Evolutionary conservation across 2,113 vertebrate species (phyloP), one percentile per base, ranked within the genome.

Genomic region (Girardinichthys multiradiatus): DNA sequence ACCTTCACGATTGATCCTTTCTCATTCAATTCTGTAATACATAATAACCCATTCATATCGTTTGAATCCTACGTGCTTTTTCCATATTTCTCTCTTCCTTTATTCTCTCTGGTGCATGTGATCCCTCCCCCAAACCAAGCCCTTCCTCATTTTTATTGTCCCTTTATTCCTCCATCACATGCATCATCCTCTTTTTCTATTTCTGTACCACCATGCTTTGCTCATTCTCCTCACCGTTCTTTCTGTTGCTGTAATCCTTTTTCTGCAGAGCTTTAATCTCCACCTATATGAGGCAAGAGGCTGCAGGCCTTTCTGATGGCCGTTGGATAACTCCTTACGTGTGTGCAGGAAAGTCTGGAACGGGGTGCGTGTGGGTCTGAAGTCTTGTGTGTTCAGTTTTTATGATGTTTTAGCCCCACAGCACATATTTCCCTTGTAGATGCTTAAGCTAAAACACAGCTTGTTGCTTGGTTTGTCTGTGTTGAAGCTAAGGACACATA

Each of bases 241-340:
- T 84, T 76, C 73, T 89, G 75, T 72, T 75, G 30, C 26, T 42
- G 24, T 84, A 90, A 91, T 87, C 87, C 82, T 80, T 79, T 85
- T 77, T 81, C 79, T 80, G 60, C 42, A 28, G 11, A 33, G 64
- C 31, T 77, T 82, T 86, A 78, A 90, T 85, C 87, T 87, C 58
- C 27, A 28, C 60, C 76, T 11, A 67, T 54, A 70, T 73, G 77
- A 68, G 61, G n/a, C 60, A 61, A 81, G 67, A 70, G 70, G 76
- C 80, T 65, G 78, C n/a, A 72, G 85, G 86, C 65, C 70, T 57
- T 79, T 31, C 24, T 35, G 82, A 88, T 88, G 88, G 77, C 77
- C 80, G 29, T 1, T 15, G 17, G 84, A 89, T 89, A 83, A 85
- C 79, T 85, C 70, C 45, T 48, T 62, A 3, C 35, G 27, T 66